phyloP scores from a whole-genome alignment of 2,888 invertebrate species.

The Watsonalla cultraria region DNA sequence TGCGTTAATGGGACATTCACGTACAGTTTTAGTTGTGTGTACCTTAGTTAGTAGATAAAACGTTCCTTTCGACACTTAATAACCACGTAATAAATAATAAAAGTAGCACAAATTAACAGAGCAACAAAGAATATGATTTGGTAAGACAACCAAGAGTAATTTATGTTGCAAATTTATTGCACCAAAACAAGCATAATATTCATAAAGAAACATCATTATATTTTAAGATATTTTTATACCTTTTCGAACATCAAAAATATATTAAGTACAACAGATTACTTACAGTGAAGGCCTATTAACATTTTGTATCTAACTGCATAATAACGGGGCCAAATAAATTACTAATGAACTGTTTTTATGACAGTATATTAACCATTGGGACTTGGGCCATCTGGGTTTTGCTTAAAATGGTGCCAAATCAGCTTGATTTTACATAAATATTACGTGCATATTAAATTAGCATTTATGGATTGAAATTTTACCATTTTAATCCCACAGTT shows the following conservation, averaged over 20 bases:
- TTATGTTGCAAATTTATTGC: too few relatives aligned
- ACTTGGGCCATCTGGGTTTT: background rate
- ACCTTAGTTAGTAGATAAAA: background rate
- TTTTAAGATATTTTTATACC: background rate
- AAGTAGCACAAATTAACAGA: background rate
- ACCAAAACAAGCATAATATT: background rate
- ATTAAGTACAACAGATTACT: background rate
- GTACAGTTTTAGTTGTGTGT: background rate
- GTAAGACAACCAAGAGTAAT: too few relatives aligned
- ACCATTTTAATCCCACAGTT: background rate
- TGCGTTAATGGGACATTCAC: background rate
- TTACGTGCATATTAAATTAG: background rate
- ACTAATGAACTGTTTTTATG: background rate
- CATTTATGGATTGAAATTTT: background rate
- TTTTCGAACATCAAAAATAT: background rate
- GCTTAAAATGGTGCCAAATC: background rate
- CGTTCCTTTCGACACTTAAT: background rate
- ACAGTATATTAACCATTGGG: background rate
- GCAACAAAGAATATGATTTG: too few relatives aligned
- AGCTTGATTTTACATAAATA: background rate
- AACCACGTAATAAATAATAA: background rate
- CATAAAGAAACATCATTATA: background rate
- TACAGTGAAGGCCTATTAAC: background rate
- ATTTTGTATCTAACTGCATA: background rate
- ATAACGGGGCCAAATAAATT: constrained; percentile 2